A percentile compares a stretch with the other conserved stretches of the same genome.
phyloP scores from a whole-genome alignment of 2,888 invertebrate species.

The Tyria jacobaeae region DNA sequence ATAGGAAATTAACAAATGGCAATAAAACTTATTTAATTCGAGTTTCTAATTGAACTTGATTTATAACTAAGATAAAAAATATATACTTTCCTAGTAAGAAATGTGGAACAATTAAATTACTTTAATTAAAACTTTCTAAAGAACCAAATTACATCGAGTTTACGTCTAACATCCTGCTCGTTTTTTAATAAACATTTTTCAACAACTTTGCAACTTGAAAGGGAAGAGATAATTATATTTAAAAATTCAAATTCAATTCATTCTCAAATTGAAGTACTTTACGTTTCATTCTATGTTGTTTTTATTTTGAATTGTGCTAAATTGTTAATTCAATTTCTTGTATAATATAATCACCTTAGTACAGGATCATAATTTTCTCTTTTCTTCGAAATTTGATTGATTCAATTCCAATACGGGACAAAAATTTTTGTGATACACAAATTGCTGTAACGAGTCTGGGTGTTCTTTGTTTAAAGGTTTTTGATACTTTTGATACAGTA shows the following conservation, averaged over 20 bases:
- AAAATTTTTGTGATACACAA: too few relatives aligned
- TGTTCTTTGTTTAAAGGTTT: too few relatives aligned
- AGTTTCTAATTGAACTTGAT: constrained; percentile 2
- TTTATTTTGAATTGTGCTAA: not conserved
- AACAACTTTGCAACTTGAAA: constrained; percentile 4
- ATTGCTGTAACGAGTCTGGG: too few relatives aligned
- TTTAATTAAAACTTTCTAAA: constrained; percentile 24
- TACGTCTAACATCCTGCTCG: constrained; percentile 5
- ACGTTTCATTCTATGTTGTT: not conserved
- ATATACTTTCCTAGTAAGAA: constrained; percentile 3
- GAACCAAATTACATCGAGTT: constrained; percentile 12
- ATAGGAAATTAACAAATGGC: not conserved
- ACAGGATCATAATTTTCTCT: too few relatives aligned
- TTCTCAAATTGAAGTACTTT: not conserved
- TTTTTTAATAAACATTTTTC: constrained; percentile 5
- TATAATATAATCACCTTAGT: not conserved
- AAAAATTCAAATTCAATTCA: not conserved
- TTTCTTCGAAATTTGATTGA: too few relatives aligned
- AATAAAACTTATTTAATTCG: not conserved
- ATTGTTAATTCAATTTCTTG: not conserved
- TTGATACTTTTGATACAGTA: too few relatives aligned
- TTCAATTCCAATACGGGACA: too few relatives aligned
- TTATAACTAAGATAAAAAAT: constrained; percentile 1
- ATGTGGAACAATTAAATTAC: constrained; percentile 12
- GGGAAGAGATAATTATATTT: constrained; percentile 11